phyloP scores from a whole-genome alignment of 2,113 vertebrate genomes.

The Oreochromis tanganicae region DNA sequence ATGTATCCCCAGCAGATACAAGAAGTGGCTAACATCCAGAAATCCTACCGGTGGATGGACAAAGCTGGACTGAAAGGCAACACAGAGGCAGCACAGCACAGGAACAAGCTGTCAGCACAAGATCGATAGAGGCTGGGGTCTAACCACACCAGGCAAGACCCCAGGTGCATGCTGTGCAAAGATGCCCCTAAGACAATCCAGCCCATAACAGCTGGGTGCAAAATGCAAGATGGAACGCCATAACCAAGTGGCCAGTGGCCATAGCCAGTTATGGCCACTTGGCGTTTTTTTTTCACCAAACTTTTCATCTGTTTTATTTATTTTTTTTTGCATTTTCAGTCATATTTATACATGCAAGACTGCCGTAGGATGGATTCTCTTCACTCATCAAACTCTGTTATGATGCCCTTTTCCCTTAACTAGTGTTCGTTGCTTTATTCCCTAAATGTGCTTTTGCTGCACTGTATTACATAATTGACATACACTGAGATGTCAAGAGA shows the following conservation, averaged over 20 bases:
- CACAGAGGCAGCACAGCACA: not conserved
- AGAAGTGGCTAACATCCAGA: not conserved
- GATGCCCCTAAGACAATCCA: not conserved
- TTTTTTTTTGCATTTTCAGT: accelerated
- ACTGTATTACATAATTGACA: slow-evolving; percentile 24
- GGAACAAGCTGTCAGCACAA: not conserved
- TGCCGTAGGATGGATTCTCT: slow-evolving; percentile 1
- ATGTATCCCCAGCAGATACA: not conserved
- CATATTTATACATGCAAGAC: slow-evolving; percentile 13
- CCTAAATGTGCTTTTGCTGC: not conserved
- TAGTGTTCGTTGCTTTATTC: not conserved
- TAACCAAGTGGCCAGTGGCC: not conserved
- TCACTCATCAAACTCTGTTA: slow-evolving; percentile 16
- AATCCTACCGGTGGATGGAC: not conserved
- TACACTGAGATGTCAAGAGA: not conserved
- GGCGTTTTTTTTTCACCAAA: not conserved
- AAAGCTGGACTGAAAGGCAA: not conserved
- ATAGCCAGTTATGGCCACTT: not conserved
- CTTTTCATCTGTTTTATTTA: accelerated
- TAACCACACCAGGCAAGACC: not conserved
- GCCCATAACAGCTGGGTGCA: not conserved
- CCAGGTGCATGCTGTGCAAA: not conserved
- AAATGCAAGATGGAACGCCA: not conserved
- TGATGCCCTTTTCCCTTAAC: slow-evolving; percentile 7
- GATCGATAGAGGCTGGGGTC: not conserved